Conservation (phyloP, 2,113 vertebrate species). For the Symphodus melops region DNA sequence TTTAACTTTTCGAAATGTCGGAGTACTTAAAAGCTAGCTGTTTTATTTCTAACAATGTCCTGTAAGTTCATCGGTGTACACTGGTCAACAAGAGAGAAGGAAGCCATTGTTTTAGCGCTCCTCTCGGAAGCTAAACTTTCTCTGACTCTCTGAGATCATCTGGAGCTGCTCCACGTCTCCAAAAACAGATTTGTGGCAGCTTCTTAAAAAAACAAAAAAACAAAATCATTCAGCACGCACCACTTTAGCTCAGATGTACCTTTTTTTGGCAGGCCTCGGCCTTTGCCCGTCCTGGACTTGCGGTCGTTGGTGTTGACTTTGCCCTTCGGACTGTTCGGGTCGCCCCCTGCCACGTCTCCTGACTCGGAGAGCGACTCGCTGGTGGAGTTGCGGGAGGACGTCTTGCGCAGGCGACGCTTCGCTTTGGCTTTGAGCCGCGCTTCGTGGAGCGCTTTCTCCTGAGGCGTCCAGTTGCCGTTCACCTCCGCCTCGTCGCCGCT, state of each 20-base stretch:
- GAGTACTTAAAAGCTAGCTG: too few relatives aligned
- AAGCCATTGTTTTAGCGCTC: background rate
- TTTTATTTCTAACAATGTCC: too few relatives aligned
- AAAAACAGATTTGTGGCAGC: background rate
- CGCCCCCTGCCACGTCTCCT: constrained; percentile 62
- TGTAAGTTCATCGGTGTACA: background rate
- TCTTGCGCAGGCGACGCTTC: constrained; percentile 86
- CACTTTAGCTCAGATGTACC: constrained; percentile 66
- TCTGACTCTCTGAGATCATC: background rate
- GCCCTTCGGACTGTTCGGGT: constrained; percentile 84
- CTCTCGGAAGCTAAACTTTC: background rate
- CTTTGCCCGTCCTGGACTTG: constrained; percentile 88
- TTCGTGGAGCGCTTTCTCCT: constrained; percentile 89
- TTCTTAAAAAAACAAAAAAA: background rate
- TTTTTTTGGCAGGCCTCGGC: constrained; percentile 90
- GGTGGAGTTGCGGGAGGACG: constrained; percentile 86
- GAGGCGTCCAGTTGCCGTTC: constrained; percentile 85
- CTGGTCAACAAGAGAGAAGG: background rate
- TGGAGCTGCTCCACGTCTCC: too few relatives aligned
- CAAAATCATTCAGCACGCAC: background rate
- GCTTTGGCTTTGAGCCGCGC: constrained; percentile 88
- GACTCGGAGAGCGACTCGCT: constrained; percentile 84
- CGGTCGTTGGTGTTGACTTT: constrained; percentile 81
- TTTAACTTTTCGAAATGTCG: background rate
- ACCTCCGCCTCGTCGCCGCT: constrained; percentile 77